Conservation (phyloP, 2,797 vertebrate species). For the Siniperca obscura region DNA sequence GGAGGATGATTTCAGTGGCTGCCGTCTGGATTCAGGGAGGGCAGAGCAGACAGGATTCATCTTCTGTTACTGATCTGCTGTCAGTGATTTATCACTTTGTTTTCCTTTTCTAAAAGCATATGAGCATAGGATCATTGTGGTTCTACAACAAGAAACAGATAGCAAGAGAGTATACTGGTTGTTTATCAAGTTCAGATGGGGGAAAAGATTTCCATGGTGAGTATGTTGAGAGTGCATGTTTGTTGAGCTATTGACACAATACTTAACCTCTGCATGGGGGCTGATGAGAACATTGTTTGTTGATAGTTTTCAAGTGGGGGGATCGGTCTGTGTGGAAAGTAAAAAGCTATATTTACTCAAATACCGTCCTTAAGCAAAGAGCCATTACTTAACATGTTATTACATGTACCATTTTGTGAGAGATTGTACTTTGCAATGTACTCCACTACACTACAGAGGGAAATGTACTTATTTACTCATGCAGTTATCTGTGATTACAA, state of each 20-base stretch:
- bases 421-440: neutral
- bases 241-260: slow-evolving; percentile 38
- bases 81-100: slow-evolving; percentile 74
- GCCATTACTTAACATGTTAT: neutral
- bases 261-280: neutral
- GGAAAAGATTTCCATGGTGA: slow-evolving; percentile 33
- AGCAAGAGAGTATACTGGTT: slow-evolving; percentile 24
- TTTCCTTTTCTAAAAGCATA: slow-evolving; percentile 62
- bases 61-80: slow-evolving; percentile 56
- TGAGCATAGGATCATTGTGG: slow-evolving; percentile 35
- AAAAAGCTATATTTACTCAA: neutral
- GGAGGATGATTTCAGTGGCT: slow-evolving; percentile 39
- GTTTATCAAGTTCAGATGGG: slow-evolving; percentile 54
- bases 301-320: neutral
- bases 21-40: slow-evolving; percentile 47
- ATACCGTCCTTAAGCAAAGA: neutral
- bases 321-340: neutral
- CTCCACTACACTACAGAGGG: neutral
- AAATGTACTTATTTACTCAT: neutral
- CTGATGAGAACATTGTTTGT: slow-evolving; percentile 11
- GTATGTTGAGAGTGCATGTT: slow-evolving; percentile 4
- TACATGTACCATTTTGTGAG: neutral
- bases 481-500: neutral
- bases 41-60: slow-evolving; percentile 61
- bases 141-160: slow-evolving; percentile 43